phyloP scores from a whole-genome alignment of 2,888 invertebrate species.

The Oscheius onirici region DNA sequence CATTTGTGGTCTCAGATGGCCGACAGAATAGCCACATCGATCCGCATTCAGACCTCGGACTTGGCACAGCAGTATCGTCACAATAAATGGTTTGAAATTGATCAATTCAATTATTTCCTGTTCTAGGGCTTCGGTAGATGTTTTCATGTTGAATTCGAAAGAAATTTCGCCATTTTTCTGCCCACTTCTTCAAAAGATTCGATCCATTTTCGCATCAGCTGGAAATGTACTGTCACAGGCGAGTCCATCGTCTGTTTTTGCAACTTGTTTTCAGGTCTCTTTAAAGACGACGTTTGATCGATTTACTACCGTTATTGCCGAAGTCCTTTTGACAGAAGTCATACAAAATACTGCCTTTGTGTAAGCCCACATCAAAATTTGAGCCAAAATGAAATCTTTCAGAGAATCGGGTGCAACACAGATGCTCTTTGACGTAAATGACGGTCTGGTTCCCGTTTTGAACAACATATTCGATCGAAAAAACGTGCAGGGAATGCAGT shows the following conservation, averaged over 20 bases:
- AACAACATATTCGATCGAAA: constrained; percentile 23
- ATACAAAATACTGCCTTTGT: constrained; percentile 13
- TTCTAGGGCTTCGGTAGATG: constrained; percentile 21
- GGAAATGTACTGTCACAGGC: constrained; percentile 26
- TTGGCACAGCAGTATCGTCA: constrained; percentile 26
- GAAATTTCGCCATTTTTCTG: constrained; percentile 34
- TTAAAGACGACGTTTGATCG: constrained; percentile 14
- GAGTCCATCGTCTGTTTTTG: not conserved
- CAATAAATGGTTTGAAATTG: constrained; percentile 22
- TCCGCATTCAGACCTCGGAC: constrained; percentile 8
- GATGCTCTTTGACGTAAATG: constrained; percentile 33
- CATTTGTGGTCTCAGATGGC: constrained; percentile 34
- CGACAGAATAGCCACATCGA: constrained; percentile 18
- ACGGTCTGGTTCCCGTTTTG: constrained; percentile 33
- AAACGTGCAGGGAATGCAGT: not conserved
- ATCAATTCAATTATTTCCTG: not conserved
- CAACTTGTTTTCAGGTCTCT: constrained; percentile 21
- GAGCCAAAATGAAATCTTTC: not conserved
- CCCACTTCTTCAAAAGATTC: constrained; percentile 32
- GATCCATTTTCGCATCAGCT: constrained; percentile 21
- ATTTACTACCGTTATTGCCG: constrained; percentile 17
- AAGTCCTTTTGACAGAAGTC: constrained; percentile 13
- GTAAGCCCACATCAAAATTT: constrained; percentile 15
- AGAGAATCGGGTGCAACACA: constrained; percentile 34
- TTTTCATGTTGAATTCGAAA: not conserved